phyloP scores from a whole-genome alignment of 1,140 invertebrate species.

The Brachionus calyciflorus region DNA sequence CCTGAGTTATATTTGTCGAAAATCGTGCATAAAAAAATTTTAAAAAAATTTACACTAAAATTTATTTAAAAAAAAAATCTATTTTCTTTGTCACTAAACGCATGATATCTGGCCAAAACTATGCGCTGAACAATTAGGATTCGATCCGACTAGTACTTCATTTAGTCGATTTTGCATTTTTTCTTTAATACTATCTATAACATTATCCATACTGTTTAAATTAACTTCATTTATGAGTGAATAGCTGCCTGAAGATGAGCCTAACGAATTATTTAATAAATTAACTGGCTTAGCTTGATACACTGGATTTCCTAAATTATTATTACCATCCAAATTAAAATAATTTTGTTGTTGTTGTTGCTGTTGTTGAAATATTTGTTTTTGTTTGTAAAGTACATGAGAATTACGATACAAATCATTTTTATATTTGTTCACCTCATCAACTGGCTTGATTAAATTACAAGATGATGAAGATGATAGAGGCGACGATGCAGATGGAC shows the following conservation, averaged over 20 bases:
- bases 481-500: background rate
- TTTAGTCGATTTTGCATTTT: constrained; percentile 19
- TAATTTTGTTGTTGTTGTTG: background rate
- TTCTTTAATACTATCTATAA: constrained; percentile 40
- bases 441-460: constrained; percentile 2
- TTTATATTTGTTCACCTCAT: constrained; percentile 13
- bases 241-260: background rate
- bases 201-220: constrained; percentile 39
- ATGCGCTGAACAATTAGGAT: too few species aligned
- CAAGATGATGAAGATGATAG: background rate
- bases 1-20: too few species aligned
- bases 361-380: background rate
- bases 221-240: constrained; percentile 24
- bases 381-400: constrained; percentile 21
- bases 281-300: constrained; percentile 39
- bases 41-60: too few species aligned
- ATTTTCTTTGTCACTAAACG: too few species aligned
- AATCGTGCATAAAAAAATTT: too few species aligned
- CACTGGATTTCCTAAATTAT: background rate
- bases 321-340: background rate
- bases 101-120: too few species aligned
- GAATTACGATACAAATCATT: constrained; percentile 4
- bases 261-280: constrained; percentile 25
- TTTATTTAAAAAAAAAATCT: too few species aligned
- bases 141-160: background rate